Conservation (phyloP, 35 echinoderm and acorn worm genomes). For the Amphiura filiformis region DNA sequence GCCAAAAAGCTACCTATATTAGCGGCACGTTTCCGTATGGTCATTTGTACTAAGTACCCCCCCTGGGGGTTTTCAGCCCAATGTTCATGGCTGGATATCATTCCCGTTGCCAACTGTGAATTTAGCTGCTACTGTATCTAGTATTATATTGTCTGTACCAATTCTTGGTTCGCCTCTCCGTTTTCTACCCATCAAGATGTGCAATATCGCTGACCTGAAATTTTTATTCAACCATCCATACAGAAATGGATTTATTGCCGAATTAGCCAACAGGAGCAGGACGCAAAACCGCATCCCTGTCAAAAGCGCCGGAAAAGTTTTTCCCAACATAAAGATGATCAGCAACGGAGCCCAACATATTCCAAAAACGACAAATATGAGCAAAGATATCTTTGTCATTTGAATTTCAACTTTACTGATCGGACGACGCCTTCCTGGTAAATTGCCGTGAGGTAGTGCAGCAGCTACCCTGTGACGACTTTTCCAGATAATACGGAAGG, state of each 20-base stretch:
- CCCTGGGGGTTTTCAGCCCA: too few species aligned
- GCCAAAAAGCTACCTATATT: too few species aligned
- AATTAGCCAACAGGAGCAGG: conserved; percentile 61
- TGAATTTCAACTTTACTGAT: conserved; percentile 43
- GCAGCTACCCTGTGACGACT: neutral
- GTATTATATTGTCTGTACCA: too few species aligned
- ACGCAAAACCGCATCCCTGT: conserved; percentile 24
- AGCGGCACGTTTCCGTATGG: too few species aligned
- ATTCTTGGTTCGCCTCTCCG: too few species aligned
- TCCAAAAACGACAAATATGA: conserved; percentile 51
- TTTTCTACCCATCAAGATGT: neutral
- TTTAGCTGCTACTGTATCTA: too few species aligned
- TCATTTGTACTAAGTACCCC: too few species aligned
- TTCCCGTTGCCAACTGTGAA: too few species aligned
- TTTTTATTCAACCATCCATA: conserved; percentile 73
- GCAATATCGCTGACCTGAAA: conserved; percentile 22
- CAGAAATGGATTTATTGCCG: conserved; percentile 69
- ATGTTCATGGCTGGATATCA: too few species aligned
- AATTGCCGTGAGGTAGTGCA: neutral
- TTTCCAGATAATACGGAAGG: conserved; percentile 36
- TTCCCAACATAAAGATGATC: conserved; percentile 44
- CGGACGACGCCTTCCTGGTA: too few species aligned
- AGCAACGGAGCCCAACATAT: conserved; percentile 58
- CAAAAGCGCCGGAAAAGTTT: conserved; percentile 9
- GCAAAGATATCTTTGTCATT: conserved; percentile 52